These are phyloP conservation scores for Arctocebus calabarensis DNA, from an alignment of 2,797 vertebrate species.

Conservation along the genomic window DNA sequence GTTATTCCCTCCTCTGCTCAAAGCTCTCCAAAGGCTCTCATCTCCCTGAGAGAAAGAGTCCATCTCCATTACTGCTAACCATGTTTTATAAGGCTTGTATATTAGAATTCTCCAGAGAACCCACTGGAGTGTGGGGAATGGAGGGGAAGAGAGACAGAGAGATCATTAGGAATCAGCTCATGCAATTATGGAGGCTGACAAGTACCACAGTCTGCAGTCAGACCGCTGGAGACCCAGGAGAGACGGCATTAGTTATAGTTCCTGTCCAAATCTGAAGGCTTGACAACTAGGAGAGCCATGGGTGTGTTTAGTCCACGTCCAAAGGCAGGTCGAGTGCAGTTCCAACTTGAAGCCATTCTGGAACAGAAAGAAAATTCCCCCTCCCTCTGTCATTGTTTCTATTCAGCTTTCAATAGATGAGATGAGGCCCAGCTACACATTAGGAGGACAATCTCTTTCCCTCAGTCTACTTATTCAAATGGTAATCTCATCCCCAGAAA, in stretches of 20 bases:
- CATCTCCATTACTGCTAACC: not conserved
- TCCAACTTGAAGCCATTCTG: not conserved
- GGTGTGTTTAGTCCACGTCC: not conserved
- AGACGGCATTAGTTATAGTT: too few relatives aligned
- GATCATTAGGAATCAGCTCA: not conserved
- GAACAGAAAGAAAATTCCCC: not conserved
- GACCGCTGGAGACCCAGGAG: not conserved
- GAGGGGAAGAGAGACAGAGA: not conserved
- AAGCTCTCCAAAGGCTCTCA: not conserved
- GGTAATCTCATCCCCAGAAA: not conserved
- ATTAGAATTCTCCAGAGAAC: not conserved
- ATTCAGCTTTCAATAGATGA: not conserved
- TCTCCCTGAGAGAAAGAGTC: not conserved
- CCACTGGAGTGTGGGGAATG: fast-evolving
- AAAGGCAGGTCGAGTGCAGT: not conserved
- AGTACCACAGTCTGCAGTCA: not conserved
- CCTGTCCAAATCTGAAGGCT: not conserved
- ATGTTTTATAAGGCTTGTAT: not conserved
- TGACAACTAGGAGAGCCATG: not conserved
- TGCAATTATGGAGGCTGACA: not conserved
- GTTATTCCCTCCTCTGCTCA: not conserved
- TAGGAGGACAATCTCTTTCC: not conserved
- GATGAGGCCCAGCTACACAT: not conserved
- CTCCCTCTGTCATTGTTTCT: not conserved
- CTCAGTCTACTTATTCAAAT: not conserved